These are phyloP conservation scores for Physeter macrocephalus DNA, from an alignment of 2,113 vertebrate genomes.

Conservation along the genomic window DNA sequence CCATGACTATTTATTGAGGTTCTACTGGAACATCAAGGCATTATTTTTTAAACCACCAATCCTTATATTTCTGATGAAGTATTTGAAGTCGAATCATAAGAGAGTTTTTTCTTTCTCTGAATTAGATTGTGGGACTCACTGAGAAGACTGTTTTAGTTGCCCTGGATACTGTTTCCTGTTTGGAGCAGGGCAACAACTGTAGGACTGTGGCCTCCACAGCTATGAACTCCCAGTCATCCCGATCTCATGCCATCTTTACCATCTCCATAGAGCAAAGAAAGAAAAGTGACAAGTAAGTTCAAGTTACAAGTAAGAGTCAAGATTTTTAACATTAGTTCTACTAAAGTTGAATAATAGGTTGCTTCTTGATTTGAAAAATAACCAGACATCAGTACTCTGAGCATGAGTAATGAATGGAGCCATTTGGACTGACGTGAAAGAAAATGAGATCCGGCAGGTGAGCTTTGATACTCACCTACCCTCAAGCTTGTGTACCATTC, in stretches of 20 bases:
- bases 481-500: neutral
- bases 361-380: neutral
- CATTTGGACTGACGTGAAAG: constrained; percentile 21
- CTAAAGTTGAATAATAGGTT: neutral
- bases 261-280: constrained; percentile 91
- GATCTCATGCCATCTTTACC: constrained; percentile 98
- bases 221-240: constrained; percentile 96
- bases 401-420: neutral
- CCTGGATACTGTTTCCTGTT: constrained; percentile 88
- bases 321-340: constrained; percentile 29
- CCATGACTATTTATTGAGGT: neutral
- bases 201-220: constrained; percentile 95
- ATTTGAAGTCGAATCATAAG: constrained; percentile 26
- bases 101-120: constrained; percentile 41
- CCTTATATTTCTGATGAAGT: constrained; percentile 6
- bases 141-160: constrained; percentile 86
- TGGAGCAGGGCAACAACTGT: constrained; percentile 92
- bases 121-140: constrained; percentile 92
- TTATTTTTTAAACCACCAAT: neutral
- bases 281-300: constrained; percentile 89
- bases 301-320: neutral
- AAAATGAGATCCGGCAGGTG: neutral
- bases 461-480: neutral
- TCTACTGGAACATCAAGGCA: neutral
- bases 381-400: neutral